Percentiles rank a stretch among this genome's conserved stretches.
Conservation (phyloP, 2,888 invertebrate species). For the Cheilosia soror region DNA sequence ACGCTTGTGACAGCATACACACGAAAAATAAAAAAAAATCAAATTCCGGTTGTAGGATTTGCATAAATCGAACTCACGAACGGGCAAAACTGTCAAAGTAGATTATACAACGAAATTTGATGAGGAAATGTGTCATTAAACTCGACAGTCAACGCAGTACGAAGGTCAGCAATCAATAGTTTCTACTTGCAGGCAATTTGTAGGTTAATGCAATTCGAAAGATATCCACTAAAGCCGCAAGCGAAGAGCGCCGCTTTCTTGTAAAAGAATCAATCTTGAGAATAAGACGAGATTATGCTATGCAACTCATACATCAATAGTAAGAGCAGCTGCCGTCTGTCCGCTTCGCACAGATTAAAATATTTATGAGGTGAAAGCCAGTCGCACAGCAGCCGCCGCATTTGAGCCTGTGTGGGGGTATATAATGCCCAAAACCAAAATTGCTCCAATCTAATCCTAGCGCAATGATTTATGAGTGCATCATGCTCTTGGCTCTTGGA, state of each 20-base stretch:
- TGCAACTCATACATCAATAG: constrained; percentile 61
- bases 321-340: constrained; percentile 44
- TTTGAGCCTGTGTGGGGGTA: constrained; percentile 46
- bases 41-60: constrained; percentile 70
- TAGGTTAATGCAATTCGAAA: constrained; percentile 72
- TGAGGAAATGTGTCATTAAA: constrained; percentile 45
- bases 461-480: constrained; percentile 68
- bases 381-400: constrained; percentile 14
- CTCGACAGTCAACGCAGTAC: constrained; percentile 9
- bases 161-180: constrained; percentile 46
- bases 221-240: constrained; percentile 48
- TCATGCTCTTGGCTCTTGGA: constrained; percentile 14
- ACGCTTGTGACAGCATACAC: constrained; percentile 1
- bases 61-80: constrained; percentile 57
- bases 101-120: constrained; percentile 44
- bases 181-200: constrained; percentile 25
- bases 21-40: neutral
- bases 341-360: constrained; percentile 67
- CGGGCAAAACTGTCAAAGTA: constrained; percentile 16
- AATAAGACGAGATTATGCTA: constrained; percentile 60
- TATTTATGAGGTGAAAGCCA: constrained; percentile 75
- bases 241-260: constrained; percentile 24
- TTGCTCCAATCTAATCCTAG: constrained; percentile 68
- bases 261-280: constrained; percentile 67
- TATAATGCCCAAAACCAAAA: constrained; percentile 60